phyloP scores from a whole-genome alignment of 2,113 vertebrate species.

The Cisticola juncidis region DNA sequence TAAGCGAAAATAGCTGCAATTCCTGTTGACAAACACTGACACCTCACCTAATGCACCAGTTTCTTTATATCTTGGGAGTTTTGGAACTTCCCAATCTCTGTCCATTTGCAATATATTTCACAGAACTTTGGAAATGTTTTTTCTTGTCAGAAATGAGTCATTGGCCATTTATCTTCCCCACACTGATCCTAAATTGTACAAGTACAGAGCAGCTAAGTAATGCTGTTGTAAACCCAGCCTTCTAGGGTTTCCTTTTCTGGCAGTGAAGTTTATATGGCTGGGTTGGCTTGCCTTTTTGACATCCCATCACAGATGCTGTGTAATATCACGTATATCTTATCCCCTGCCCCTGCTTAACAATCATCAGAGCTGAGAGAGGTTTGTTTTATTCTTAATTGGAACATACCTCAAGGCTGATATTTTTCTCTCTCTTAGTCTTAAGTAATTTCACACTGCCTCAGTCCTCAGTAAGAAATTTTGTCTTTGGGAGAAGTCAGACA shows the following conservation, averaged over 20 bases:
- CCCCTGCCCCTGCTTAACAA: neutral
- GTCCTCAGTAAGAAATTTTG: neutral
- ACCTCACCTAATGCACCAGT: neutral
- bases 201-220: neutral
- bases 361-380: neutral
- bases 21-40: neutral
- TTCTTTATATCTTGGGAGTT: neutral
- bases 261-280: rapidly evolving
- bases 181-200: neutral
- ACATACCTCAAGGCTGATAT: neutral
- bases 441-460: neutral
- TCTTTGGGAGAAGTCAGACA: neutral
- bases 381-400: neutral
- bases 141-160: neutral
- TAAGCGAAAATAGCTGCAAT: neutral
- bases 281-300: neutral
- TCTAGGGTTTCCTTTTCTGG: neutral
- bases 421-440: neutral
- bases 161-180: neutral
- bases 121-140: neutral
- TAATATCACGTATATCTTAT: neutral
- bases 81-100: neutral
- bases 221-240: neutral
- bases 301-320: neutral
- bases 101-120: neutral